Conservation (phyloP, 2,888 invertebrate species). For the Drosophila parthenogenetica region DNA sequence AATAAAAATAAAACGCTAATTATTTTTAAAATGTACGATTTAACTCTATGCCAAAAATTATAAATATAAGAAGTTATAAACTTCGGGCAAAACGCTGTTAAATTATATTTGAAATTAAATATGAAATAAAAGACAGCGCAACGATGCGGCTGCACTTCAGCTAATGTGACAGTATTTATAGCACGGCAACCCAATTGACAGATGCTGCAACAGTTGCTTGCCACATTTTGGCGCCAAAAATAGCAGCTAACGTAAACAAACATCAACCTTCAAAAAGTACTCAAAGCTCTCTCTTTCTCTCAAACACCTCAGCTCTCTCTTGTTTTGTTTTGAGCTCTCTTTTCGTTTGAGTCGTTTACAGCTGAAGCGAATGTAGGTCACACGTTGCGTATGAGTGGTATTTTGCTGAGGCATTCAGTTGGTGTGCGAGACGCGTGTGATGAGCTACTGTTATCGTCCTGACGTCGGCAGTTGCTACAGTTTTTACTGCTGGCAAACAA, state of each 20-base stretch:
- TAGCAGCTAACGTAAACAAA: conserved; percentile 70
- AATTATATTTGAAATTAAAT: not conserved
- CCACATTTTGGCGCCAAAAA: conserved; percentile 74
- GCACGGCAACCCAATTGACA: conserved; percentile 17
- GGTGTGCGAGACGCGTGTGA: conserved; percentile 34
- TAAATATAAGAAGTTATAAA: no score
- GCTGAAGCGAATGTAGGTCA: conserved; percentile 66
- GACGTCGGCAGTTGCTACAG: conserved; percentile 6
- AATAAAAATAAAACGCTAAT: no score
- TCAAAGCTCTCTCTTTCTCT: conserved; percentile 27
- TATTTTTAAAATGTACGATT: no score
- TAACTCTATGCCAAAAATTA: no score
- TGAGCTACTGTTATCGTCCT: conserved; percentile 25
- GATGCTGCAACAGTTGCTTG: conserved; percentile 69
- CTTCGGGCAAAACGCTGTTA: not conserved
- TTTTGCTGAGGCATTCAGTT: conserved; percentile 37
- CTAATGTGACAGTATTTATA: conserved; percentile 37
- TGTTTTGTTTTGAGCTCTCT: conserved; percentile 9
- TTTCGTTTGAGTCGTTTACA: conserved; percentile 38
- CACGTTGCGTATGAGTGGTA: conserved; percentile 66
- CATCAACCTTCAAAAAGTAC: conserved; percentile 31
- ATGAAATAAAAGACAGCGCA: conserved; percentile 15
- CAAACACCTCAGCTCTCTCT: not conserved
- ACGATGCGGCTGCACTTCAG: conserved; percentile 23
- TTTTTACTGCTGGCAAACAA: conserved; percentile 23